A percentile compares a stretch with the other conserved stretches of the same genome.
phyloP scores from a whole-genome alignment of 2,113 vertebrate genomes.

The Hucho hucho region DNA sequence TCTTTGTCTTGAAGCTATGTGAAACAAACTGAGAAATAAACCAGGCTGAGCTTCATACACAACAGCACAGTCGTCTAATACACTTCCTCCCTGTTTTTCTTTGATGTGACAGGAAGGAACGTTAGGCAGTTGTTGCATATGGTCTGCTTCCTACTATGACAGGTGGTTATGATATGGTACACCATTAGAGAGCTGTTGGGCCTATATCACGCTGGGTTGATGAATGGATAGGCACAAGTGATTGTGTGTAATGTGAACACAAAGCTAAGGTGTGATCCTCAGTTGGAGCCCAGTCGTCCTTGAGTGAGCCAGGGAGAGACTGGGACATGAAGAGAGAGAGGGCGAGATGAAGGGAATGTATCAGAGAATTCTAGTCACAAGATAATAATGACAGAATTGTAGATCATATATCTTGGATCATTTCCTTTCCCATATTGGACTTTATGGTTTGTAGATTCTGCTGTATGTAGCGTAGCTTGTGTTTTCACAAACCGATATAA shows the following conservation, averaged over 20 bases:
- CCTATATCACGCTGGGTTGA: background rate
- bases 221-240: background rate
- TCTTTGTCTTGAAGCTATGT: background rate
- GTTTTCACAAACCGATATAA: constrained; percentile 56
- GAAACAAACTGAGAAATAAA: background rate
- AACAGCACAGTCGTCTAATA: background rate
- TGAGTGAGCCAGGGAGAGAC: background rate
- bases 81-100: background rate
- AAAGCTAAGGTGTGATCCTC: constrained; percentile 29
- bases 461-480: constrained; percentile 43
- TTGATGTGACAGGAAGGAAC: background rate
- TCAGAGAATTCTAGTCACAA: constrained; percentile 30
- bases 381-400: constrained; percentile 57
- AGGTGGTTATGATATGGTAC: background rate
- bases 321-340: too few relatives aligned
- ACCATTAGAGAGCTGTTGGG: background rate
- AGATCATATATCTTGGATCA: constrained; percentile 56
- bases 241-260: constrained; percentile 14
- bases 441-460: constrained; percentile 57
- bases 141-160: background rate
- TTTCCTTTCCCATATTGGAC: constrained; percentile 53
- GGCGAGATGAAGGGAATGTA: background rate
- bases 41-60: too few relatives aligned
- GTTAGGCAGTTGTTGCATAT: background rate
- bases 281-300: constrained; percentile 28